Percentiles rank a stretch among this genome's conserved stretches.
phyloP scores from a whole-genome alignment of 2,113 vertebrate species.

The Illadopsis cleaveri region DNA sequence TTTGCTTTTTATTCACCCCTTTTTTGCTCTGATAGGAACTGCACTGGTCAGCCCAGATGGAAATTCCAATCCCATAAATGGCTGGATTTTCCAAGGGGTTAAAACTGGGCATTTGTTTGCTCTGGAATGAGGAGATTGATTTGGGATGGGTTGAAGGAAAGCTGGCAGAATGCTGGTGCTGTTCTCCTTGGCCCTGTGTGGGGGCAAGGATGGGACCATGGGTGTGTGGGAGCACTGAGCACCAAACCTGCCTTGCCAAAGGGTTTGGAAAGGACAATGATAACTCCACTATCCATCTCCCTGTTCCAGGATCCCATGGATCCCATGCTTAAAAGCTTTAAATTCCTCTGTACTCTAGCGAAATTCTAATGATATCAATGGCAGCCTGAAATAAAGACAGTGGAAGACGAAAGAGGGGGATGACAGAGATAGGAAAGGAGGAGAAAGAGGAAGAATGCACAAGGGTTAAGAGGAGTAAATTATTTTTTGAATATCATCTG shows the following conservation, averaged over 20 bases:
- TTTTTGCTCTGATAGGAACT: not conserved
- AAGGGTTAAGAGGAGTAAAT: not conserved
- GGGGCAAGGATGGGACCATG: rapidly evolving
- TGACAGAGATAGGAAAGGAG: not conserved
- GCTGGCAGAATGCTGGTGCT: not conserved
- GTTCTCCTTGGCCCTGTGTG: rapidly evolving
- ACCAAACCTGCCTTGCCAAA: not conserved
- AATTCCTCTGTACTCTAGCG: not conserved
- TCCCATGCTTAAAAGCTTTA: not conserved
- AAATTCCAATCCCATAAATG: not conserved
- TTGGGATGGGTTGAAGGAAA: not conserved
- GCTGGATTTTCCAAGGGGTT: not conserved
- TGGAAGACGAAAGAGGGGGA: not conserved
- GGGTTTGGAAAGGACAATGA: rapidly evolving
- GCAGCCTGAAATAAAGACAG: not conserved
- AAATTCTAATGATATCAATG: not conserved
- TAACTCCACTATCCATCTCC: not conserved
- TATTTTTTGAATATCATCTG: not conserved
- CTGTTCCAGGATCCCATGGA: not conserved
- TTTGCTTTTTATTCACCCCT: not conserved
- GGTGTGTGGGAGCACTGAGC: rapidly evolving
- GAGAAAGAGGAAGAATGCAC: not conserved
- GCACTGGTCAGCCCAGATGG: rapidly evolving
- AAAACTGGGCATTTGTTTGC: not conserved
- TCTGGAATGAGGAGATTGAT: not conserved